Evolutionary conservation across 2,888 invertebrate genomes (phyloP), one percentile per base, ranked within the genome.

Genomic region (Chromoteleia sp.): DNA sequence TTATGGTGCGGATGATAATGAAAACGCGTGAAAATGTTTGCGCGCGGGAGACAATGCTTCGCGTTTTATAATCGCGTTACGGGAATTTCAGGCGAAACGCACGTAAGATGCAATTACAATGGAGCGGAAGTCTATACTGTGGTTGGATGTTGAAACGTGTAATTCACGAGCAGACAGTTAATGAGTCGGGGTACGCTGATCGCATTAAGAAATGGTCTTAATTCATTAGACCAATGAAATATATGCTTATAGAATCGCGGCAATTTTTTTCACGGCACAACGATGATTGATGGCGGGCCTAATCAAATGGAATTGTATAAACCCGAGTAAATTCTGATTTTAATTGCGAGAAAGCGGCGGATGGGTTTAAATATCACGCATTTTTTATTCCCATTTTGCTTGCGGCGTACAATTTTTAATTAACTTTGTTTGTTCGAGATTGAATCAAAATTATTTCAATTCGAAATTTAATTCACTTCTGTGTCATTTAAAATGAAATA

Each of bases 41-140:
- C 33, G 14, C 48, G 29, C 19, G 12, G 3, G 33, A 68, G 15
- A 59, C 68, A 68, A 76, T 76, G 29, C 33, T 17, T 58, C 15
- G 39, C 14, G 25, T 77, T 78, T 78, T 78, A 78, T 78, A 78
- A 78, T 71, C 56, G 59, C 29, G 63, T 78, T 73, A 78, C 71
- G 52, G 33, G 25, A 73, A 50, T 71, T 43, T 50, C 65, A 54
- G 21, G 54, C 71, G 41, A 71, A 65, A 52, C 19, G 15, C 33
- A 59, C 43, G 50, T 78, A 63, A 78, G 73, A 52, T 67, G 67
- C 63, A 73, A 52, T 78, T 52, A 78, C 73, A 78, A 78, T 73
- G 67, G 52, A 78, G 73, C 71, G 78, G 78, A 78, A 78, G 78
- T 71, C 50, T 48, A 58, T 41, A 15, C 48, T 12, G 39, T 10